A percentile compares a stretch with the other conserved stretches of the same genome.
Conservation (phyloP, 2,888 invertebrate genomes). For the Ceriagrion tenellum region DNA sequence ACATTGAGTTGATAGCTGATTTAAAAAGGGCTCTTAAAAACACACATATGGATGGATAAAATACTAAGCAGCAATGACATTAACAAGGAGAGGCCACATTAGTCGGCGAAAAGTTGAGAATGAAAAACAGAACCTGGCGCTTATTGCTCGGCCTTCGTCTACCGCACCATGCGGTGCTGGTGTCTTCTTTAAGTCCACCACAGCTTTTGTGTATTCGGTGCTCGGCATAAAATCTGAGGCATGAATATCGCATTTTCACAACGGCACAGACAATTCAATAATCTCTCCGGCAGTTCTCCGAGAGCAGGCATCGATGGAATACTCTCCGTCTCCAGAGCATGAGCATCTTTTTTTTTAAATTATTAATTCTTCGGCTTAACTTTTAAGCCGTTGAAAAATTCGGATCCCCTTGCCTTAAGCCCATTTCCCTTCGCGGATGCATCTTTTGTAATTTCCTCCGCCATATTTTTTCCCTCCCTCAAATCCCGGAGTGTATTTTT, state of each 20-base stretch:
- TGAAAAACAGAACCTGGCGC: too few relatives aligned
- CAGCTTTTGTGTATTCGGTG: neutral
- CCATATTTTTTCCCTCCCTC: neutral
- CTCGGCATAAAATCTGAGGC: neutral
- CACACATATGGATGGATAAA: too few relatives aligned
- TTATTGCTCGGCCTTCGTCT: too few relatives aligned
- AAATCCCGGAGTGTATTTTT: neutral
- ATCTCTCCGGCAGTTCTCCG: neutral
- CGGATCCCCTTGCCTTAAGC: neutral
- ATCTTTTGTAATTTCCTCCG: slow-evolving; percentile 30
- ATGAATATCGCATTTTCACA: neutral
- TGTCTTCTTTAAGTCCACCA: too few relatives aligned
- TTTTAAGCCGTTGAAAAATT: slow-evolving; percentile 12
- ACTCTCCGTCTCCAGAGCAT: neutral
- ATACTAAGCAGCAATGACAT: too few relatives aligned
- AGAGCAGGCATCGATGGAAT: slow-evolving; percentile 11
- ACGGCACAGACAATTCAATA: neutral
- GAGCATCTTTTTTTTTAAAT: neutral
- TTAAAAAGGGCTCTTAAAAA: too few relatives aligned
- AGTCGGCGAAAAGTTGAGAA: too few relatives aligned
- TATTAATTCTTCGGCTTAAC: slow-evolving; percentile 30
- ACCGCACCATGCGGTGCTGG: too few relatives aligned
- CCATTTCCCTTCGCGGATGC: slow-evolving; percentile 7
- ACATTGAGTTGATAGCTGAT: too few relatives aligned
- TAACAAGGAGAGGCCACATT: too few relatives aligned